Evolutionary conservation across 92 coral and sea anemone genomes (phyloP), one percentile per base, ranked within the genome.

Genomic region (Porites cylindrica): DNA sequence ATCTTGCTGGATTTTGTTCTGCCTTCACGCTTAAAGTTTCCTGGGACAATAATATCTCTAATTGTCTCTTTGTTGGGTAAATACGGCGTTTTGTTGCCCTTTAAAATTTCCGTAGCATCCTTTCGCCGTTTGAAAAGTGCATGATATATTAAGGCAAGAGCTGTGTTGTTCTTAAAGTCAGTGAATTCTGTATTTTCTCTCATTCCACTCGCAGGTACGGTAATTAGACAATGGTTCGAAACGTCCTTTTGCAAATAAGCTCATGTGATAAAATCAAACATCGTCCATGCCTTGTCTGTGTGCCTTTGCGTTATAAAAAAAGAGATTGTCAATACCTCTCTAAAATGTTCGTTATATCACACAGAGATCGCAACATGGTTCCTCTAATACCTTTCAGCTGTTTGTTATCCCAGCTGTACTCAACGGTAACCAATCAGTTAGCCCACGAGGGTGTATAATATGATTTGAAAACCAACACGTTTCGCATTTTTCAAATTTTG

Each of bases 371-470:
- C 64, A 24, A 66, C 84, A 79, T 21, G 84, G 75, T 66, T 18
- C 67, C 84, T 80, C 51, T 21, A 47, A 65, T 65, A n/a, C 72
- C 23, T 21, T 23, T 11, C 70, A 65, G 69, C 53, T 77, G 81
- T 60, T 52, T n/a, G 56, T 29, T 77, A 14, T n/a, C 52, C 64
- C 84, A 80, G 75, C 84, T 80, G 84, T 68, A 80, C 71, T 47
- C 18, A 66, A 6, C 63, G 53, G 84, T 19, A 66, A 66, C 84
- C 70, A 20, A 21, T 65, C 72, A 24, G 54, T 65, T 20, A 50
- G n/a, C n/a, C 72, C 83, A 67, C 64, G 67, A 66, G 75, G 84
- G 84, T 66, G 66, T 68, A 75, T 51, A 79, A 18, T 64, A 9
- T 64, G 10, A 23, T 43, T 78, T 78, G 70, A 63, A 61, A 50